Evolutionary conservation across 2,113 vertebrate species (phyloP).

Genomic region (Corythornis cristatus): DNA sequence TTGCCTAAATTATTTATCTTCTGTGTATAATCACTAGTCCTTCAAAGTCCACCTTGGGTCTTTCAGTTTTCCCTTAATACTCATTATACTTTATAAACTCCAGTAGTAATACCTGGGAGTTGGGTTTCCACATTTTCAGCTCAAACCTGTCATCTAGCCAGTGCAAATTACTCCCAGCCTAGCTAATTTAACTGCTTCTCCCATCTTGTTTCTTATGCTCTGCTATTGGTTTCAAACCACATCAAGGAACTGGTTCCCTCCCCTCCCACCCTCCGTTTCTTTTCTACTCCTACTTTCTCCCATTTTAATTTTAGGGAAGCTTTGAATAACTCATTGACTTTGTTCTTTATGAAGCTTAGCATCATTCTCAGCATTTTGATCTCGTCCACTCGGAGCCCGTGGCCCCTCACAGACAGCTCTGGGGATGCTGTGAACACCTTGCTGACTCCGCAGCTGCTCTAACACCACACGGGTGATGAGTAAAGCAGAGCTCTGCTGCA

Average conservation of each 20-base stretch:
- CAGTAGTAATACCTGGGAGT: neutral
- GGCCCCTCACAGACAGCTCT: accelerated
- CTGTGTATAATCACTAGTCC: neutral
- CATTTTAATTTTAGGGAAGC: neutral
- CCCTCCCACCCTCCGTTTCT: neutral
- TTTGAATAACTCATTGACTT: neutral
- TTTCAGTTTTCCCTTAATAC: neutral
- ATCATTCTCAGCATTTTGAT: neutral
- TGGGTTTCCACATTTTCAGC: neutral
- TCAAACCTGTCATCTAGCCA: slow-evolving; percentile 2
- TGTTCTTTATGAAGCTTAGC: neutral
- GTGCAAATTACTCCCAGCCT: neutral
- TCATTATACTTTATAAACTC: neutral
- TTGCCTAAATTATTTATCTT: slow-evolving; percentile 19
- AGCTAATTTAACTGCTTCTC: slow-evolving; percentile 6
- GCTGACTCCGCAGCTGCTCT: neutral
- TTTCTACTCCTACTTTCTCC: neutral
- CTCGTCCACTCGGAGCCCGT: accelerated
- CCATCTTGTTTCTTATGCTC: neutral
- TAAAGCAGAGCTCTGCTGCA: neutral
- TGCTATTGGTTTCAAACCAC: neutral
- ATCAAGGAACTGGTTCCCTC: neutral
- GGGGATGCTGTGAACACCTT: neutral
- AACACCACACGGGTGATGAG: neutral
- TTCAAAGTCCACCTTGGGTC: slow-evolving; percentile 13